A percentile compares a stretch with the other conserved stretches of the same genome.
Evolutionary conservation across 2,113 vertebrate genomes (phyloP).

Genomic region (Natator depressus): DNA sequence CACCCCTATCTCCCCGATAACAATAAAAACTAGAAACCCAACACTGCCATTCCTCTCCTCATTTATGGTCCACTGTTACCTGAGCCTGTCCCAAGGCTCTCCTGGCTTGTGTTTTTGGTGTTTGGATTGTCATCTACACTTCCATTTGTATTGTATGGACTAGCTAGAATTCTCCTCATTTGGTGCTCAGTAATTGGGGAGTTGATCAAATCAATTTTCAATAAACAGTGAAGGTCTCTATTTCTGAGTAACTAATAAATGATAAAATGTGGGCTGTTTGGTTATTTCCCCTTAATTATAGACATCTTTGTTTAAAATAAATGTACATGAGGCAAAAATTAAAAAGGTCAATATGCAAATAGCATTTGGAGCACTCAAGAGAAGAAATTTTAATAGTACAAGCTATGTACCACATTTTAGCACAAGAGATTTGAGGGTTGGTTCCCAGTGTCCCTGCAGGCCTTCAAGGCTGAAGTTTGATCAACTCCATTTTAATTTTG

Average conservation of each 20-base stretch:
- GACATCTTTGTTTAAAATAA: neutral
- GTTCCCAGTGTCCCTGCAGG: neutral
- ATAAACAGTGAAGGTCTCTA: rapidly evolving
- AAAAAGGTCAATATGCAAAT: neutral
- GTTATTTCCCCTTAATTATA: neutral
- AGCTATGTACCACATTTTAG: neutral
- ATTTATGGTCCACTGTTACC: neutral
- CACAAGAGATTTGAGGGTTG: neutral
- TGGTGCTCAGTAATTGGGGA: neutral
- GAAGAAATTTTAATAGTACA: neutral
- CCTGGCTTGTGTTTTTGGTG: neutral
- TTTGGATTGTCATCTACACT: neutral
- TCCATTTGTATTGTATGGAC: neutral
- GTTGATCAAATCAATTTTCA: neutral
- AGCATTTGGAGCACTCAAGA: neutral
- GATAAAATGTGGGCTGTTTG: neutral
- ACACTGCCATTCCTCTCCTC: neutral
- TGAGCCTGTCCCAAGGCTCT: neutral
- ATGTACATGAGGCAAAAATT: slow-evolving; percentile 9
- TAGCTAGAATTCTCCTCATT: neutral
- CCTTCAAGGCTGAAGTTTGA: neutral
- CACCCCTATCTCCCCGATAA: neutral
- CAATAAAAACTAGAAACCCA: neutral
- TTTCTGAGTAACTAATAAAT: slow-evolving; percentile 20
- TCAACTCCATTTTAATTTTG: neutral